Base-by-base conservation (phyloP, 2,797 vertebrate species). In the Cyprinodon diabolis region DNA sequence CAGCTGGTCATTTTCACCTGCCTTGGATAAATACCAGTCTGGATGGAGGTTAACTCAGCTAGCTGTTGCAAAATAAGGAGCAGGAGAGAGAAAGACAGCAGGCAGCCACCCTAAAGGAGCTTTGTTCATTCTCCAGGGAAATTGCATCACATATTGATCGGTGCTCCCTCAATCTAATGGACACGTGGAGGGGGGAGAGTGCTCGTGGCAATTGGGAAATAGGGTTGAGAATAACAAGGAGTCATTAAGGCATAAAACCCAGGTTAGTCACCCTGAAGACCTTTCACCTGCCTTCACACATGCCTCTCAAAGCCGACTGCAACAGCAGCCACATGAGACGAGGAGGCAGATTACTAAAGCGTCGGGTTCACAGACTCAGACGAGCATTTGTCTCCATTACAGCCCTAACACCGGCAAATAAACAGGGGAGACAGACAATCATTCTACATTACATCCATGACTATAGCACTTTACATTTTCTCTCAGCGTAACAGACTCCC, bases 391-490 rank as follows among this genome's bases (percentile, higher is more conserved):
- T 93, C 92, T 92, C 92, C 88, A 93, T 93, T 92, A 93, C 76
- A 67, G 83, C 76, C 79, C 81, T 82, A 75, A 89, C 87, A 69
- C 85, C 37, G 82, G 90, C 88, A 90, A 92, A 92, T 93, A 93
- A 93, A 93, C 91, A 92, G 87, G 76, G 90, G 88, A 90, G 90
- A 92, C 90, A 92, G 89, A 90, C 91, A 87, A 92, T 93, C 89
- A 93, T 93, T 93, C 91, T 92, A 80, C 86, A 92, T 93, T 92
- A 93, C 90, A 88, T 86, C 90, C 86, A 86, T 91, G 92, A 93
- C 89, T 91, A 89, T 85, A 84, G 91, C 86, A 86, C 92, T 93
- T 91, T 89, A 93, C 91, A 91, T 93, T 93, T 91, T 90, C 90
- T 88, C 86, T 88, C 91, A 81, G 85, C 71, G 78, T 89, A 91